phyloP scores from a whole-genome alignment of 2,888 invertebrate species.

The Rhaphigaster nebulosa region DNA sequence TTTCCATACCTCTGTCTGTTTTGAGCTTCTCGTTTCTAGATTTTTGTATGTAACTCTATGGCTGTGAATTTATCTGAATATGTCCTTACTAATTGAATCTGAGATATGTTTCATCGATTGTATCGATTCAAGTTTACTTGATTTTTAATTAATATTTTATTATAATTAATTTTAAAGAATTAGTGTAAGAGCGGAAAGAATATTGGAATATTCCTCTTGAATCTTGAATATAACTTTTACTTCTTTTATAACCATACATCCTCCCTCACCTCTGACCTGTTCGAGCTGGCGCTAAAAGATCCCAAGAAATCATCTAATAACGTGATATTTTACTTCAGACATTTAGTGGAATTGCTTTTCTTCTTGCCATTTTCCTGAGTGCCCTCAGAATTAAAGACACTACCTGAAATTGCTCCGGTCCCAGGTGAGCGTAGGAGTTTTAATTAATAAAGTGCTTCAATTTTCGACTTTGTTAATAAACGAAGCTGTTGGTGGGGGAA shows the following conservation, averaged over 20 bases:
- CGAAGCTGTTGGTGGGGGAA: background rate
- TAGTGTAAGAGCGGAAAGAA: too few relatives aligned
- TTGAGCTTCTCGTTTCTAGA: too few relatives aligned
- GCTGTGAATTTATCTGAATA: too few relatives aligned
- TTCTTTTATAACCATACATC: background rate
- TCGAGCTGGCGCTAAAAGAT: background rate
- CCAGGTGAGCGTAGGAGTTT: background rate
- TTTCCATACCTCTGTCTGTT: too few relatives aligned
- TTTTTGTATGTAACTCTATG: too few relatives aligned
- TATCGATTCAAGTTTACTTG: too few relatives aligned
- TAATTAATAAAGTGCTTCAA: slow-evolving; percentile 11
- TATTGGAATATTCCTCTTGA: too few relatives aligned
- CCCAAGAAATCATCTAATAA: background rate
- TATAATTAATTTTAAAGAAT: too few relatives aligned
- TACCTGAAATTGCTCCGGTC: slow-evolving; percentile 29
- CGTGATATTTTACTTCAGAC: slow-evolving; percentile 22
- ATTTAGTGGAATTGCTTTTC: slow-evolving; percentile 42
- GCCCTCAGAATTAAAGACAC: slow-evolving; percentile 31
- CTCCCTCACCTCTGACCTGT: background rate
- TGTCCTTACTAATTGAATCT: too few relatives aligned
- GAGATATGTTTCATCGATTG: too few relatives aligned
- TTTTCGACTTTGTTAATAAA: slow-evolving; percentile 13
- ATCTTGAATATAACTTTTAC: background rate
- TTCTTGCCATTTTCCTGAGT: slow-evolving; percentile 37
- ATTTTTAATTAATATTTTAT: too few relatives aligned